phyloP scores from a whole-genome alignment of 2,888 invertebrate species.

The Acrobasis consociella region DNA sequence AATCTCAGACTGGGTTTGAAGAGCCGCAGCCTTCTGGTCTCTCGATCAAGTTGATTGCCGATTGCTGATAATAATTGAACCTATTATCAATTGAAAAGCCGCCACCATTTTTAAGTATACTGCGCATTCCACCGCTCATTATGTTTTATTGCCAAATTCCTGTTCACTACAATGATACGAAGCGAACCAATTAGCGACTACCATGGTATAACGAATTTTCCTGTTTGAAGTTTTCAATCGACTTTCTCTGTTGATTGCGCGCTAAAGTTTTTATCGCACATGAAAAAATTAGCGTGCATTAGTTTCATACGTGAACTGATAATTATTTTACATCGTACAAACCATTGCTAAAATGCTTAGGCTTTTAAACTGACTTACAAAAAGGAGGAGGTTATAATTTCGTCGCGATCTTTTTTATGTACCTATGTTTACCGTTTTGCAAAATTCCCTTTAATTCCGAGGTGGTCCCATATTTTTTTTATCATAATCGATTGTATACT shows the following conservation, averaged over 20 bases:
- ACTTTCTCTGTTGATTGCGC: not conserved
- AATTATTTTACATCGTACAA: not conserved
- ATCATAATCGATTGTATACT: too few relatives aligned
- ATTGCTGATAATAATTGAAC: conserved; percentile 33
- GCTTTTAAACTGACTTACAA: too few relatives aligned
- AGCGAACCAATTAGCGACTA: conserved; percentile 10
- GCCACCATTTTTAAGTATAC: conserved; percentile 2
- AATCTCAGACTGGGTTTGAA: conserved; percentile 19
- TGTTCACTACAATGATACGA: conserved; percentile 12
- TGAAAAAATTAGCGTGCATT: not conserved
- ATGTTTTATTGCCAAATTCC: conserved; percentile 19
- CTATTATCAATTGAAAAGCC: conserved; percentile 25
- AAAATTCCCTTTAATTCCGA: too few relatives aligned
- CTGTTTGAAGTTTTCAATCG: not conserved
- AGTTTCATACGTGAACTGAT: not conserved
- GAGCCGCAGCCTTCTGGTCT: conserved; percentile 36
- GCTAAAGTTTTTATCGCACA: not conserved
- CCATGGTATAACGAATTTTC: not conserved
- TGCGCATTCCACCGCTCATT: conserved; percentile 16
- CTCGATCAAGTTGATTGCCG: conserved; percentile 46
- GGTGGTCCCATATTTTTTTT: too few relatives aligned
- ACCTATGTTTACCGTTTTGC: too few relatives aligned
- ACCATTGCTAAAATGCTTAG: too few relatives aligned
- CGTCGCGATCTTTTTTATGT: too few relatives aligned
- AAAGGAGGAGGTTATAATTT: too few relatives aligned